phyloP scores from a whole-genome alignment of 35 echinoderm and acorn worm genomes.

The Antedon bifida region DNA sequence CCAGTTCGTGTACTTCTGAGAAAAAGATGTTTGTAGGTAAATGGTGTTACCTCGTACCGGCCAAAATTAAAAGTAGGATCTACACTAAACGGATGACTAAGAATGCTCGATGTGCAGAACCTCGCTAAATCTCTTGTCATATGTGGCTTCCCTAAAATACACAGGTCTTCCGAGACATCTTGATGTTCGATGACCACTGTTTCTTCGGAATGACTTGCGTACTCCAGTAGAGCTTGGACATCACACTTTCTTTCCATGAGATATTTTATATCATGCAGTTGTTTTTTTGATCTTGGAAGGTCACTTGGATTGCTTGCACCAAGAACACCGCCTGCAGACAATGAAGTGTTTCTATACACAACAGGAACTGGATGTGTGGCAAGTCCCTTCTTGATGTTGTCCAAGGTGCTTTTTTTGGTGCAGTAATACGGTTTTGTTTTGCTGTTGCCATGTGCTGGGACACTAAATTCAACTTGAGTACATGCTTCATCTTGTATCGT shows the following conservation, averaged over 20 bases:
- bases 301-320: neutral
- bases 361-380: neutral
- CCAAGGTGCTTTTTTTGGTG: conserved; percentile 11
- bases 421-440: neutral
- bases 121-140: conserved; percentile 9
- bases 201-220: conserved; percentile 8
- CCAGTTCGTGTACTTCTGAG: conserved; percentile 10
- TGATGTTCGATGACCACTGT: conserved; percentile 11
- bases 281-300: conserved; percentile 11
- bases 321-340: conserved; percentile 3
- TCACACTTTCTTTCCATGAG: neutral
- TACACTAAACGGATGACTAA: conserved; percentile 19
- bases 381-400: neutral
- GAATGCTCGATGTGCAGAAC: conserved; percentile 6
- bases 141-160: conserved; percentile 20
- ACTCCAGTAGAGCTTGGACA: conserved; percentile 17
- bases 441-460: conserved; percentile 15
- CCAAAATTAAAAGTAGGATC: conserved; percentile 45
- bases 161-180: conserved; percentile 24
- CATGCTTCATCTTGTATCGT: neutral
- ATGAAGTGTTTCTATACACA: neutral
- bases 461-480: conserved; percentile 4
- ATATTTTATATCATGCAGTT: neutral
- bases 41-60: conserved; percentile 25
- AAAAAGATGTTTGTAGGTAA: conserved; percentile 18